Evolutionary conservation across 2,113 vertebrate genomes (phyloP).

Genomic region (Sylvilagus bachmani): DNA sequence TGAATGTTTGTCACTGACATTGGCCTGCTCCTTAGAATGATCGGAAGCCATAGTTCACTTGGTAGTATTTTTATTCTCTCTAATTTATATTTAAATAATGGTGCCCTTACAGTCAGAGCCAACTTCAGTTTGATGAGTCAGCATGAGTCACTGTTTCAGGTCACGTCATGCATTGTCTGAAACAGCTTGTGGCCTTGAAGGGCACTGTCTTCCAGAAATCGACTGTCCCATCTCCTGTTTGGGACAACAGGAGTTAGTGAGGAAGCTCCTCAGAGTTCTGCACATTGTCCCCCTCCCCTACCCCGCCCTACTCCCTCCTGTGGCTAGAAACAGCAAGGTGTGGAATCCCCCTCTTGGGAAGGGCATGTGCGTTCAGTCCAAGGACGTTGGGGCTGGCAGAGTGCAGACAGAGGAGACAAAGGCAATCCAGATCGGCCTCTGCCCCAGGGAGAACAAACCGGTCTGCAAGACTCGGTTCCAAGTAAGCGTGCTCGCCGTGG

Average conservation of each 20-base stretch:
- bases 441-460: not conserved
- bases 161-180: not conserved
- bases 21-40: slow-evolving; percentile 18
- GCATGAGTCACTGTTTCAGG: not conserved
- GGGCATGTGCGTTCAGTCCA: not conserved
- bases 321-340: not conserved
- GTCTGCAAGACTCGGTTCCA: not conserved
- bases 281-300: not conserved
- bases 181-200: not conserved
- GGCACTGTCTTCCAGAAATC: not conserved
- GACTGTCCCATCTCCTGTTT: not conserved
- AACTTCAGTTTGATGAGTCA: not conserved
- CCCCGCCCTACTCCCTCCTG: not conserved
- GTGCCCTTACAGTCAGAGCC: not conserved
- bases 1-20: not conserved
- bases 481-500: not conserved
- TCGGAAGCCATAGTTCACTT: not conserved
- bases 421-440: not conserved
- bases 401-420: not conserved
- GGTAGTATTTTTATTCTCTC: not conserved
- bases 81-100: not conserved
- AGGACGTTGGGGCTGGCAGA: not conserved
- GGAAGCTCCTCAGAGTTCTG: not conserved
- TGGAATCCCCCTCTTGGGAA: not conserved
- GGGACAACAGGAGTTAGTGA: not conserved